Conservation (phyloP, 2,113 vertebrate genomes). For the Dipodomys stephensi region DNA sequence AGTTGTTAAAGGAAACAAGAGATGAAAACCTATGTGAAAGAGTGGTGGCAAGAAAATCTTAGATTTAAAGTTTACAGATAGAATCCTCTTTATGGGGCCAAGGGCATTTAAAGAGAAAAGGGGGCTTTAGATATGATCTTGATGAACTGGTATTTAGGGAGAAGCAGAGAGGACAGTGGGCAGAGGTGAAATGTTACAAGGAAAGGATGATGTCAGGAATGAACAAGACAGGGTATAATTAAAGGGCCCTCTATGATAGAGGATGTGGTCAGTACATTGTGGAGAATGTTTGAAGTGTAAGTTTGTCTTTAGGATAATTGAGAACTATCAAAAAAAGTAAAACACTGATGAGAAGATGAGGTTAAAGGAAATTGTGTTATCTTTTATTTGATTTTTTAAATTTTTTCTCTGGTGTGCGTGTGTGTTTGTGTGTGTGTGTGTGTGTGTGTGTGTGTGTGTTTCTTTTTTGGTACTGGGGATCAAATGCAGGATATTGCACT, state of each 20-base stretch:
- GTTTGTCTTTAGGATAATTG: neutral
- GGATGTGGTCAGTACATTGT: neutral
- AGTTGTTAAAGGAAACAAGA: neutral
- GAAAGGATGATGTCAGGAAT: neutral
- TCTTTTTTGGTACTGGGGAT: too few relatives aligned
- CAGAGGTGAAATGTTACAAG: neutral
- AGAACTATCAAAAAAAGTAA: neutral
- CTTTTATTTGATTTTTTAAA: too few relatives aligned
- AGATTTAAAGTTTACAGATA: neutral
- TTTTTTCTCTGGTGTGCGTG: too few relatives aligned
- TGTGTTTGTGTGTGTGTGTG: too few relatives aligned
- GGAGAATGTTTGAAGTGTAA: neutral
- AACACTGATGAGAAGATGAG: too few relatives aligned
- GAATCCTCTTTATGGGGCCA: neutral
- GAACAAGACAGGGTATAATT: neutral
- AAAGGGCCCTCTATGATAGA: neutral
- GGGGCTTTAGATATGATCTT: neutral
- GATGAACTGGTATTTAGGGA: neutral
- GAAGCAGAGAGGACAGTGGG: neutral
- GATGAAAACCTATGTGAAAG: neutral
- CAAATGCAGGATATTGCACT: too few relatives aligned
- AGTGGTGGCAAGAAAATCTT: neutral
- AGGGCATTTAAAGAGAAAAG: neutral
- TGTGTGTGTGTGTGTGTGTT: too few relatives aligned
- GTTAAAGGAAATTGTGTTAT: neutral